These are phyloP conservation scores for Hyphantria cunea DNA, from an alignment of 1,140 invertebrate species.

Conservation along the genomic window DNA sequence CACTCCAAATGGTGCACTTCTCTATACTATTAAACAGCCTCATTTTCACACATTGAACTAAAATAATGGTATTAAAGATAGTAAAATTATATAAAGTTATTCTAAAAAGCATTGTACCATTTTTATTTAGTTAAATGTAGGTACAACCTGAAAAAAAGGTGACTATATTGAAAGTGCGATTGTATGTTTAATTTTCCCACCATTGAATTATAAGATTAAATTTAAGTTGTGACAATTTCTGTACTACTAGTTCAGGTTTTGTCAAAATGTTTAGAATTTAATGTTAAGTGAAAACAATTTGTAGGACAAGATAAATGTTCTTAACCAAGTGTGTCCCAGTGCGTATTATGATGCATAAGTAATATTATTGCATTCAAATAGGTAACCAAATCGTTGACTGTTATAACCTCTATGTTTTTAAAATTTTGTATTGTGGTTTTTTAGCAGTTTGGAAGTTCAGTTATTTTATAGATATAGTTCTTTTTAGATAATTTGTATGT, in stretches of 20 bases:
- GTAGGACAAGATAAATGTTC: no score
- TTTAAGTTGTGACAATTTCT: constrained; percentile 27
- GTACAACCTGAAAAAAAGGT: no score
- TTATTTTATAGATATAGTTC: constrained; percentile 31
- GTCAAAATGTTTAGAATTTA: constrained; percentile 4
- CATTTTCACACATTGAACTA: no score
- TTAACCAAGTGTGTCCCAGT: no score
- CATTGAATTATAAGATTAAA: constrained; percentile 34
- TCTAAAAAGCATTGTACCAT: no score
- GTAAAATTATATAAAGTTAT: no score
- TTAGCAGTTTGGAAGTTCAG: constrained; percentile 32
- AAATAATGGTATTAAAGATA: no score
- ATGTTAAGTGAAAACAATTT: not conserved
- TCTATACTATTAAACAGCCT: no score
- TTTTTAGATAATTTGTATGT: constrained; percentile 54
- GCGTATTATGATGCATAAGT: no score
- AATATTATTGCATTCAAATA: no score
- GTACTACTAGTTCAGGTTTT: constrained; percentile 31
- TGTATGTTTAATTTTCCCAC: constrained; percentile 38
- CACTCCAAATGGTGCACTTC: no score
- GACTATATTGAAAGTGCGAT: not conserved
- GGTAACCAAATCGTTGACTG: constrained; percentile 61
- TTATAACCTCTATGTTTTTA: constrained; percentile 65
- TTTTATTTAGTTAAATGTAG: no score
- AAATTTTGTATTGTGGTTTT: constrained; percentile 47